Evolutionary conservation across 2,797 vertebrate species (phyloP).

Genomic region (Falco novaeseelandiae): DNA sequence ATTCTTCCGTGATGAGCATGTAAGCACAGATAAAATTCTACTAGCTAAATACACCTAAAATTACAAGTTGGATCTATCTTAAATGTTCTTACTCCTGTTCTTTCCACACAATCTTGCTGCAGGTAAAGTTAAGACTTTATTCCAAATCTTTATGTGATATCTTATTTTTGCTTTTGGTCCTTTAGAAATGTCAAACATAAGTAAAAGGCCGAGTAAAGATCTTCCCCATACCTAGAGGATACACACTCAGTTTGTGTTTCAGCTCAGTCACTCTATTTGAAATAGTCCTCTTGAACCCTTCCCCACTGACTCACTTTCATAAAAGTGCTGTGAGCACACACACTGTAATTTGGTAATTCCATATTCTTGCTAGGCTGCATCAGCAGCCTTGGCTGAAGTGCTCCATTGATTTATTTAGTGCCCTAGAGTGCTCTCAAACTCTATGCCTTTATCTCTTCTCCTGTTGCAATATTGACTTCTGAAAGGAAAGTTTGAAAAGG

Average conservation of each 20-base stretch:
- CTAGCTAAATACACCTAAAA: neutral
- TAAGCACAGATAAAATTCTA: neutral
- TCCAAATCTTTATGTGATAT: neutral
- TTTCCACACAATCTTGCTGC: neutral
- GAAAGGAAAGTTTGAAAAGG: neutral
- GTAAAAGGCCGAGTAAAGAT: neutral
- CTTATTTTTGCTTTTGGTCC: neutral
- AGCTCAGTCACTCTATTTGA: neutral
- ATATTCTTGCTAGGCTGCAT: neutral
- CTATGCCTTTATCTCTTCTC: neutral
- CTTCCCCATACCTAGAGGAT: neutral
- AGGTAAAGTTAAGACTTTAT: neutral
- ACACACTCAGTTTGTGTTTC: neutral
- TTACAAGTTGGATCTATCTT: neutral
- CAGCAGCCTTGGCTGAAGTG: neutral
- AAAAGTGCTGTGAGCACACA: neutral
- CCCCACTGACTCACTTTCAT: neutral
- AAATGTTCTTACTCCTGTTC: neutral
- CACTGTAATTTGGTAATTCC: neutral
- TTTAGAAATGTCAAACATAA: neutral
- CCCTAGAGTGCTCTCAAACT: neutral
- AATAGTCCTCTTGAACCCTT: neutral
- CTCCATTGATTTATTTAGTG: neutral
- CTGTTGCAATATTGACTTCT: neutral
- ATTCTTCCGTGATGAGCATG: neutral